Conservation (phyloP, 30 jellyfish, hydroid and myxozoan species). For the Turritopsis dohrnii region DNA sequence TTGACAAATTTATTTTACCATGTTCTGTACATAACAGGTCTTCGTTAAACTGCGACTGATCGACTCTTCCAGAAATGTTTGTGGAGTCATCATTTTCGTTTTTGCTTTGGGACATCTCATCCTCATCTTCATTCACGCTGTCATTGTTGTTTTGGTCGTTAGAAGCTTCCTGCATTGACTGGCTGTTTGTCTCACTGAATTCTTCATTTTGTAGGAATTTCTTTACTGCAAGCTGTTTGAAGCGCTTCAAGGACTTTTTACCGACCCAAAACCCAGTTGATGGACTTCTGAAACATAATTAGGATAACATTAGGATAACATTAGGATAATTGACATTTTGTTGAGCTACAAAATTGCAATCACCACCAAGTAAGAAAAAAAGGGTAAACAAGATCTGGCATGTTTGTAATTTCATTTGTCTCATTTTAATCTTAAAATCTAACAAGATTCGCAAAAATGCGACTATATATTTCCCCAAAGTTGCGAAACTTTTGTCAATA, state of each 20-base stretch:
- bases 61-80: background rate
- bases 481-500: too few species aligned
- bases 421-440: too few species aligned
- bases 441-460: too few species aligned
- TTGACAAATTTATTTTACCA: too few species aligned
- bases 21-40: slow-evolving; percentile 44
- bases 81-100: background rate
- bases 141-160: slow-evolving; percentile 22
- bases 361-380: too few species aligned
- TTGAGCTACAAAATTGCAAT: too few species aligned
- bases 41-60: slow-evolving; percentile 30
- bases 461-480: too few species aligned
- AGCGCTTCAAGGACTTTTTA: slow-evolving; percentile 45
- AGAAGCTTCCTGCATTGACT: slow-evolving; percentile 13
- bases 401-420: too few species aligned
- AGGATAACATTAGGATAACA: too few species aligned
- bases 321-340: too few species aligned
- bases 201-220: slow-evolving; percentile 22
- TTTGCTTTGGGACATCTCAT: background rate
- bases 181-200: background rate
- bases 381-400: too few species aligned
- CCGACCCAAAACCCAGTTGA: slow-evolving; percentile 72
- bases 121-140: slow-evolving; percentile 2
- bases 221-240: slow-evolving; percentile 53
- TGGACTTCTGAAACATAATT: background rate